These are phyloP conservation scores for Mastacembelus armatus DNA, from an alignment of 2,797 vertebrate species.

Conservation along the genomic window DNA sequence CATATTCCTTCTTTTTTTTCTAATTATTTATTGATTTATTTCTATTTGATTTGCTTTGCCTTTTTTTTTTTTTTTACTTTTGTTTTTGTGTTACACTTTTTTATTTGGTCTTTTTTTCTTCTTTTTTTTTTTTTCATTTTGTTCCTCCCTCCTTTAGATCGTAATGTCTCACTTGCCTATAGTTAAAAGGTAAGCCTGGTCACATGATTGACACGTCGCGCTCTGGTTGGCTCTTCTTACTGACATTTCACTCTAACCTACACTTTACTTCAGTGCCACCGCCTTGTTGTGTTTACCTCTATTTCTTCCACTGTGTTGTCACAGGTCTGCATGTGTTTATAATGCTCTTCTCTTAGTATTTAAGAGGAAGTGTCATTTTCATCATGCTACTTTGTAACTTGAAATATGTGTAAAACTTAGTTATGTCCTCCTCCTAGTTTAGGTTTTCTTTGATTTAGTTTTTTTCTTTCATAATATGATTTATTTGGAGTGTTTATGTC, in stretches of 20 bases:
- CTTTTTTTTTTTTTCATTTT: slow-evolving; percentile 85
- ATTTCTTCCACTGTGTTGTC: slow-evolving; percentile 68
- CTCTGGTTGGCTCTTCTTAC: slow-evolving; percentile 72
- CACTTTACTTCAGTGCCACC: slow-evolving; percentile 34
- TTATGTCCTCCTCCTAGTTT: not conserved
- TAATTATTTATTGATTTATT: slow-evolving; percentile 7
- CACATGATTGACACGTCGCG: slow-evolving; percentile 74
- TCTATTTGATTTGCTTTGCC: slow-evolving; percentile 28
- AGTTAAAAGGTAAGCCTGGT: slow-evolving; percentile 97
- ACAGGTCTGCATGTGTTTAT: slow-evolving; percentile 88
- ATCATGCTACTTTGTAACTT: no score
- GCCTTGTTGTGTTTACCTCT: slow-evolving; percentile 20
- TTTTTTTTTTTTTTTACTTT: slow-evolving; percentile 25
- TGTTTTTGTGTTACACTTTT: slow-evolving; percentile 8
- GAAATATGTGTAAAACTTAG: no score
- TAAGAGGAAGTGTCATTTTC: slow-evolving; percentile 58
- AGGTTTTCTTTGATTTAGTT: no score
- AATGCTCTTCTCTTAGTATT: slow-evolving; percentile 56
- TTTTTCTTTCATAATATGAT: no score
- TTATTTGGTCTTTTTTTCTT: slow-evolving; percentile 44
- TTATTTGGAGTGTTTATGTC: not conserved
- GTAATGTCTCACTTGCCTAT: slow-evolving; percentile 99
- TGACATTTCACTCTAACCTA: slow-evolving; percentile 56
- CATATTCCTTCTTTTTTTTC: slow-evolving; percentile 22
- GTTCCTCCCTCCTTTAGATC: slow-evolving; percentile 93